A percentile compares a stretch with the other conserved stretches of the same genome.
phyloP scores from a whole-genome alignment of 1,140 invertebrate genomes.

The Drosophila fuyamai region DNA sequence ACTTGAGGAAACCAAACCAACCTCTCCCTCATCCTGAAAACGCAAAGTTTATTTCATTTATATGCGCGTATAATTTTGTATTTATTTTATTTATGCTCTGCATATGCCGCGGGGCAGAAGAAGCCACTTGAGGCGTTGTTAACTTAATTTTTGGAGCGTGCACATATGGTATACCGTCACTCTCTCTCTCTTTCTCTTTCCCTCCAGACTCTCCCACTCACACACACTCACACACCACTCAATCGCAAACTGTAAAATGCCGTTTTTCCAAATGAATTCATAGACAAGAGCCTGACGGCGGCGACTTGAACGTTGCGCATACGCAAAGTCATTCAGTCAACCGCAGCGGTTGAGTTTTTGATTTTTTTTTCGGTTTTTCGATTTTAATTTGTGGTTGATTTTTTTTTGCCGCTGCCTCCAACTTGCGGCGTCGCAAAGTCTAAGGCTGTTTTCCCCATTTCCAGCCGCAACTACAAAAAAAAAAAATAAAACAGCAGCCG shows the following conservation, averaged over 20 bases:
- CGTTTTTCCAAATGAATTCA: constrained; percentile 82
- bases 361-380: constrained; percentile 24
- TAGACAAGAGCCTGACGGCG: constrained; percentile 73
- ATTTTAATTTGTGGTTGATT: constrained; percentile 27
- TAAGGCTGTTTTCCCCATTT: constrained; percentile 51
- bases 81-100: constrained; percentile 41
- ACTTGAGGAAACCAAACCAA: constrained; percentile 35
- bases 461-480: constrained; percentile 19
- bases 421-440: constrained; percentile 54
- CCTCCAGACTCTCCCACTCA: constrained; percentile 60
- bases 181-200: neutral
- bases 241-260: constrained; percentile 70
- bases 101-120: constrained; percentile 60
- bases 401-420: neutral
- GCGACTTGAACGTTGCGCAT: constrained; percentile 50
- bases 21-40: constrained; percentile 49
- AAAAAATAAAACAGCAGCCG: constrained; percentile 21
- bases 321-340: constrained; percentile 71
- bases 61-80: constrained; percentile 13
- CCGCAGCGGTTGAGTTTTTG: constrained; percentile 32
- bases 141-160: constrained; percentile 84
- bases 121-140: constrained; percentile 76
- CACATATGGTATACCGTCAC: constrained; percentile 53
- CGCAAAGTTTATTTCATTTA: constrained; percentile 51
- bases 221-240: constrained; percentile 56